Conservation (phyloP, 2,888 invertebrate genomes). For the Drosophila putrida region DNA sequence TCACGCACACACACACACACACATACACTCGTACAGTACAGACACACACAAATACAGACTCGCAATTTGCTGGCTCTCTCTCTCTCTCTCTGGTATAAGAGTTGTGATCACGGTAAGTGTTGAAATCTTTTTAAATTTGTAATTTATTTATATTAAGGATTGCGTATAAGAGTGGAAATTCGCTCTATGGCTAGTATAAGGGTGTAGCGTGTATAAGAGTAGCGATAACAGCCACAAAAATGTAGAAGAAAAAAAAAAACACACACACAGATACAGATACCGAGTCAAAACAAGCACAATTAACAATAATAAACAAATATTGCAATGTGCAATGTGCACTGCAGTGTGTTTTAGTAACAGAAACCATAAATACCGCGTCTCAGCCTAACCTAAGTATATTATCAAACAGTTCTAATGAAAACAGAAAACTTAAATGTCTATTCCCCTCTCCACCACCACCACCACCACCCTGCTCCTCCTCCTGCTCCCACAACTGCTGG, state of each 20-base stretch:
- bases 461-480: no score
- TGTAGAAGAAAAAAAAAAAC: conserved; percentile 2
- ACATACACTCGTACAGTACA: background rate
- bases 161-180: conserved; percentile 20
- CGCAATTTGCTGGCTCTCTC: conserved; percentile 39
- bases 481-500: no score
- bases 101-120: conserved; percentile 47
- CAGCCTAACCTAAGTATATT: conserved; percentile 20
- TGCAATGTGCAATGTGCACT: conserved; percentile 22
- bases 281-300: conserved; percentile 21
- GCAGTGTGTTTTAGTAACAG: conserved; percentile 33
- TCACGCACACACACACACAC: conserved; percentile 10
- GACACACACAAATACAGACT: background rate
- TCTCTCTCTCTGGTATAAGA: conserved; percentile 48
- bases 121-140: conserved; percentile 21
- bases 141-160: conserved; percentile 27
- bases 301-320: conserved; percentile 34
- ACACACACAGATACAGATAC: background rate
- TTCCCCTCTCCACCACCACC: background rate
- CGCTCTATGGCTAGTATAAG: background rate
- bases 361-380: conserved; percentile 28
- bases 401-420: conserved; percentile 35
- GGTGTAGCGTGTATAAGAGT: conserved; percentile 28
- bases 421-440: conserved; percentile 1
- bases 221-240: background rate